phyloP scores from a whole-genome alignment of 2,888 invertebrate genomes.

The Athalia circularis region DNA sequence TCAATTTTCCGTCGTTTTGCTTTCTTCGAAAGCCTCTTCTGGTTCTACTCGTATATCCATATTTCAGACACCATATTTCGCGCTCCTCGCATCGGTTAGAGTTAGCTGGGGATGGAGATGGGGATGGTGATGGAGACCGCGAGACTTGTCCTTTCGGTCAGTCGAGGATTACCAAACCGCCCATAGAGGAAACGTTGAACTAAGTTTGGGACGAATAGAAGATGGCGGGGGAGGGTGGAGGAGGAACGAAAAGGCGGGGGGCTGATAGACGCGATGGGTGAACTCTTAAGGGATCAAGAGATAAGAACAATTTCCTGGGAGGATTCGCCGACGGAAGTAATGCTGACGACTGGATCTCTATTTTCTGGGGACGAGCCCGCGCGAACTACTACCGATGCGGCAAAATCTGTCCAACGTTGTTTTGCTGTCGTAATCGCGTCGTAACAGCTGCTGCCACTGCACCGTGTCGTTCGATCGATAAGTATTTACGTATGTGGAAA shows the following conservation, averaged over 20 bases:
- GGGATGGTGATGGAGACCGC: conserved; percentile 2
- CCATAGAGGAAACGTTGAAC: conserved; percentile 22
- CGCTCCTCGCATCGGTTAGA: too few species aligned
- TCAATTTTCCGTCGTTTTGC: too few species aligned
- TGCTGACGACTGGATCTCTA: conserved; percentile 56
- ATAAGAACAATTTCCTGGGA: conserved; percentile 64
- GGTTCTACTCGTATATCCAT: too few species aligned
- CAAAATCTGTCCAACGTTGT: conserved; percentile 9
- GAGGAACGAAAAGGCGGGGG: neutral
- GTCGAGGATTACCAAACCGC: conserved; percentile 18
- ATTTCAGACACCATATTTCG: too few species aligned
- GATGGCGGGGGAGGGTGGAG: neutral
- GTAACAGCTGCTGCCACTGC: neutral
- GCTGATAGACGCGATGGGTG: conserved; percentile 58
- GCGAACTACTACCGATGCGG: neutral
- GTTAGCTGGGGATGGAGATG: too few species aligned
- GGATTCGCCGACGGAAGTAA: conserved; percentile 59
- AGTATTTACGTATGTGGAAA: too few species aligned
- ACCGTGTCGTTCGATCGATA: too few species aligned
- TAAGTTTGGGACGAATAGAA: neutral
- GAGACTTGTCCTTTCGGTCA: conserved; percentile 31
- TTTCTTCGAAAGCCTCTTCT: too few species aligned
- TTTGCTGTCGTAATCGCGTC: neutral
- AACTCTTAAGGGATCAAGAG: conserved; percentile 64
- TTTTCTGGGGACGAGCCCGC: conserved; percentile 52